Evolutionary conservation across 1,140 invertebrate species (phyloP).

Genomic region (Hormaphis cornu): DNA sequence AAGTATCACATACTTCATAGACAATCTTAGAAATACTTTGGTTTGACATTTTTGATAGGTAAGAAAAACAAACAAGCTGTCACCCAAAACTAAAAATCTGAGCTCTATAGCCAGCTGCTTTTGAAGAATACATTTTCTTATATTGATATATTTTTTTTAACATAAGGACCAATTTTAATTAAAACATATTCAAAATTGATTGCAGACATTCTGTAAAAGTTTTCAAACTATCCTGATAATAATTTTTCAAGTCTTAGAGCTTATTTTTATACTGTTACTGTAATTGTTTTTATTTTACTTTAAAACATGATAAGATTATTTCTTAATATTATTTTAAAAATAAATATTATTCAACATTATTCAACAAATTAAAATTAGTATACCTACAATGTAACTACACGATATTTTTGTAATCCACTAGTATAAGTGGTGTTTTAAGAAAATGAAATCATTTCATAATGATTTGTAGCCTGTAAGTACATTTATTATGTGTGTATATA

Average conservation of each 20-base stretch:
- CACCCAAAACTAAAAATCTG: neutral
- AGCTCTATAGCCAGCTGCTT: neutral
- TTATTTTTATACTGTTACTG: too few relatives aligned
- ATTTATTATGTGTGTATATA: too few relatives aligned
- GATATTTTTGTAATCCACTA: too few relatives aligned
- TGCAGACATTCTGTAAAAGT: constrained; percentile 34
- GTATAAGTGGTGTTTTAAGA: too few relatives aligned
- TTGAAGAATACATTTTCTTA: neutral
- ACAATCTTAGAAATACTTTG: neutral
- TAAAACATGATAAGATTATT: too few relatives aligned
- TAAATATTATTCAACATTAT: too few relatives aligned
- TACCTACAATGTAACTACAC: too few relatives aligned
- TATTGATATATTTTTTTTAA: neutral
- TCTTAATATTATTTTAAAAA: too few relatives aligned
- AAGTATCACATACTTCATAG: neutral
- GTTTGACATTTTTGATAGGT: neutral
- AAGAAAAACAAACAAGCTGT: neutral
- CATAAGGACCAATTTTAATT: neutral
- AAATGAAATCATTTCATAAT: too few relatives aligned
- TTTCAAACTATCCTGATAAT: neutral
- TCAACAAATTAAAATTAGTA: too few relatives aligned
- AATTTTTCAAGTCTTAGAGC: neutral
- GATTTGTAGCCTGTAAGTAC: too few relatives aligned
- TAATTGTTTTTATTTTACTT: too few relatives aligned
- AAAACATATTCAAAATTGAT: neutral